Percentiles rank a stretch among this genome's conserved stretches.
phyloP scores from a whole-genome alignment of 2,797 vertebrate genomes.

The Pangasius mekongensis region DNA sequence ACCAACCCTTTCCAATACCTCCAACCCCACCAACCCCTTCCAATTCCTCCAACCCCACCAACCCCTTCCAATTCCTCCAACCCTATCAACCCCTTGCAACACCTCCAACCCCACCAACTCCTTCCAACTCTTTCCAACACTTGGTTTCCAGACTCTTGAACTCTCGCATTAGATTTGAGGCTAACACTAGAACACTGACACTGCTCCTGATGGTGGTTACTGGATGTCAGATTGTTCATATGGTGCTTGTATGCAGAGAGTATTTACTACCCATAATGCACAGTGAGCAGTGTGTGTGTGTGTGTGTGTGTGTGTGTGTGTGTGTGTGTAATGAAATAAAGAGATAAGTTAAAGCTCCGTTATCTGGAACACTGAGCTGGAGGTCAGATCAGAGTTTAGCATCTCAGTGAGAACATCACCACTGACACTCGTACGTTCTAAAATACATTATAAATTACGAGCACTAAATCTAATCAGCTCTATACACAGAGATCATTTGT shows the following conservation, averaged over 20 bases:
- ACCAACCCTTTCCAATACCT: background rate
- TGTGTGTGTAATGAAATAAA: background rate
- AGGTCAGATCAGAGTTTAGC: background rate
- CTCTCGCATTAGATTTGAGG: background rate
- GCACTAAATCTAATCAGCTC: background rate
- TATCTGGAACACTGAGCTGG: background rate
- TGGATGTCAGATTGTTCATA: background rate
- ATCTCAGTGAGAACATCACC: constrained; percentile 5
- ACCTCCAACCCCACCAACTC: background rate
- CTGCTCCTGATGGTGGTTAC: background rate
- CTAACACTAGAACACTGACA: background rate
- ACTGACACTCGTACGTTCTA: background rate
- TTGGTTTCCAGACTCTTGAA: background rate
- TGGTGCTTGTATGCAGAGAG: background rate
- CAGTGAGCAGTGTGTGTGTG: background rate
- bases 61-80: background rate
- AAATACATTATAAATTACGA: background rate
- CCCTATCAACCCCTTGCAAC: background rate
- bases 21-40: background rate
- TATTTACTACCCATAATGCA: background rate
- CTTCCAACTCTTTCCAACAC: background rate
- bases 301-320: constrained; percentile 10
- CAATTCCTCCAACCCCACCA: background rate
- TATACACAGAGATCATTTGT: background rate
- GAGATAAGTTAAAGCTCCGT: background rate